Evolutionary conservation across 2,797 vertebrate species (phyloP).

Genomic region (Eulemur coronatus): DNA sequence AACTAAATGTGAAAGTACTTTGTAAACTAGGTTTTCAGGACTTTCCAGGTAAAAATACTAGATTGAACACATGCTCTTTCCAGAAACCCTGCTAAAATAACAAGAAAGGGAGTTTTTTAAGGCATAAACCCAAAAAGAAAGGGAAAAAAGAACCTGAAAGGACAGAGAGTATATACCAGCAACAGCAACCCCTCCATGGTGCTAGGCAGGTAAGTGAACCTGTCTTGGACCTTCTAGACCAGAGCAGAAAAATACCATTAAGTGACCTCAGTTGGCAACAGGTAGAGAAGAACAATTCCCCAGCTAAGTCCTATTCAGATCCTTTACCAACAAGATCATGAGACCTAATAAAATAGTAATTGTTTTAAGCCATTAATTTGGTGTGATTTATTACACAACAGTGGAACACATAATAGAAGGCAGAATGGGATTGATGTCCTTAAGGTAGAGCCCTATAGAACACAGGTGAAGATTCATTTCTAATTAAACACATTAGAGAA

Average conservation of each 20-base stretch:
- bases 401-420: background rate
- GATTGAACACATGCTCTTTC: background rate
- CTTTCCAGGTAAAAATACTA: background rate
- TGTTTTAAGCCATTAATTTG: background rate
- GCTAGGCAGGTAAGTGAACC: background rate
- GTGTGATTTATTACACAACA: background rate
- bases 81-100: background rate
- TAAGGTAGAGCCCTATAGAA: background rate
- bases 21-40: background rate
- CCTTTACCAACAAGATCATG: background rate
- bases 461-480: background rate
- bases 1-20: background rate
- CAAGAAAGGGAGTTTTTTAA: background rate
- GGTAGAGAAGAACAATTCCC: background rate
- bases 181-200: background rate
- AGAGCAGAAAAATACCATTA: background rate
- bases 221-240: background rate
- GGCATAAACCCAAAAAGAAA: background rate
- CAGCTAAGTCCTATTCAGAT: background rate
- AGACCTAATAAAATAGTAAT: background rate
- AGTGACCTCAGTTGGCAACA: background rate
- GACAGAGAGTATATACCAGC: background rate
- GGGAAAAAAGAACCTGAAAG: background rate
- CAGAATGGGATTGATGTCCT: background rate
- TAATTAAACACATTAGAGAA: background rate